These are phyloP conservation scores for Ceyx erithaca DNA, from an alignment of 2,797 vertebrate species.

Conservation along the genomic window DNA sequence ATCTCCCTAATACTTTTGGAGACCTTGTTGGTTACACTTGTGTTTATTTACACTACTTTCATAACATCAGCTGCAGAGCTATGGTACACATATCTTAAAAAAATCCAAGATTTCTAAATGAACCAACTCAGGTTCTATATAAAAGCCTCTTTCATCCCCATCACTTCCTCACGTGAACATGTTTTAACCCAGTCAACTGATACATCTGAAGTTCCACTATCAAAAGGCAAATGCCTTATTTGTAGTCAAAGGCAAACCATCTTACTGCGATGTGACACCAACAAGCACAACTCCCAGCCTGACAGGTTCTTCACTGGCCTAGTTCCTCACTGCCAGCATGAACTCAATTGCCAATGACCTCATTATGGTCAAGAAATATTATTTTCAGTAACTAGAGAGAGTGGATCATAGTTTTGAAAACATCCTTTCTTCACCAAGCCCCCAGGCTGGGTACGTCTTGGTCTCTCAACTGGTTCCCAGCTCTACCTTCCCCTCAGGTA, in stretches of 20 bases:
- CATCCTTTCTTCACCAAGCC: not conserved
- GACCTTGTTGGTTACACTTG: not conserved
- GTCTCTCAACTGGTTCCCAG: not conserved
- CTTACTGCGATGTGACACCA: not conserved
- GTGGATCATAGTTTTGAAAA: not conserved
- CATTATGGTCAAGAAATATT: not conserved
- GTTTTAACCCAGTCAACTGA: not conserved
- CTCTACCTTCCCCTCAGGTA: not conserved
- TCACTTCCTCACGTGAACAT: not conserved
- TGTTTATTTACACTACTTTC: not conserved
- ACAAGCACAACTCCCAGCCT: not conserved
- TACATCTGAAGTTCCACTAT: accelerated
- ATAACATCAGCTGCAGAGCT: not conserved
- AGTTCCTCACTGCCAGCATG: not conserved
- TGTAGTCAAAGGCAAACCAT: not conserved
- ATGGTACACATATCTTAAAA: not conserved
- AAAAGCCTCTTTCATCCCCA: not conserved
- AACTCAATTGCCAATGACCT: not conserved
- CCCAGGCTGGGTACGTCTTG: accelerated
- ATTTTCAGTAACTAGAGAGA: not conserved
- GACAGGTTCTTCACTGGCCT: not conserved
- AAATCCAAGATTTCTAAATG: not conserved
- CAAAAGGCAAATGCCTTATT: not conserved
- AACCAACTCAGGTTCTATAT: not conserved
- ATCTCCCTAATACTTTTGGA: not conserved